Conservation (phyloP, 2,113 vertebrate genomes). For the Tupaia chinensis region DNA sequence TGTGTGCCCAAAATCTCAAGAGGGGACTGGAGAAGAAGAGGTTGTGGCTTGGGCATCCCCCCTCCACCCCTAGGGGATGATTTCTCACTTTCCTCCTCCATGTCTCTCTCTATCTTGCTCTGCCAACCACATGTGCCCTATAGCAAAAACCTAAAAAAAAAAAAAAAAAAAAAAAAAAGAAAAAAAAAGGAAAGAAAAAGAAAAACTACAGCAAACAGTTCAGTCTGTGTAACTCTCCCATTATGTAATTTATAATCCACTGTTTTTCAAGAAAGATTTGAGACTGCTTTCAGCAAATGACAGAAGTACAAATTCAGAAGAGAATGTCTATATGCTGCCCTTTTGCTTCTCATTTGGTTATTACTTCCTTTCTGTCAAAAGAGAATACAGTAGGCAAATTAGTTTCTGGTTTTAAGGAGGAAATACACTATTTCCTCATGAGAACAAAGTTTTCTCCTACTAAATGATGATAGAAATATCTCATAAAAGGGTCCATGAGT, state of each 20-base stretch:
- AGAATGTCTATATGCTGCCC: not conserved
- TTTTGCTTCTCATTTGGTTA: not conserved
- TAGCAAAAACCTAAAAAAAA: too few relatives aligned
- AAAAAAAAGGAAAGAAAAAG: too few relatives aligned
- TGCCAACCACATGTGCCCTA: too few relatives aligned
- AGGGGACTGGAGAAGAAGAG: too few relatives aligned
- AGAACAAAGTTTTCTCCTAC: not conserved
- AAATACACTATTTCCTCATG: not conserved
- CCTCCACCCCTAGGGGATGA: too few relatives aligned
- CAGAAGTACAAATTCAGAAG: not conserved
- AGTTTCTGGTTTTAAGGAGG: not conserved
- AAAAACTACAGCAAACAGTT: not conserved
- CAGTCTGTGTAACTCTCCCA: not conserved
- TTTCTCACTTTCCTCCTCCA: too few relatives aligned
- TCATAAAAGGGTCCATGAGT: not conserved
- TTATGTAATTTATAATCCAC: not conserved
- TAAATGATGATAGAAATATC: not conserved
- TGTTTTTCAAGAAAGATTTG: not conserved
- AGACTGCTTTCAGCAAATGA: not conserved
- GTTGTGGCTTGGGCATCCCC: too few relatives aligned
- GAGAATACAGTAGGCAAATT: not conserved
- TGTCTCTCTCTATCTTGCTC: too few relatives aligned
- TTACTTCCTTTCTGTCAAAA: not conserved
- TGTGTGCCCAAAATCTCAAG: too few relatives aligned
- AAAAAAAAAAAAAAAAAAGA: not conserved